A percentile compares a stretch with the other conserved stretches of the same genome.
These are phyloP conservation scores for Pterois miles DNA, from an alignment of 2,797 vertebrate species.

Conservation along the genomic window DNA sequence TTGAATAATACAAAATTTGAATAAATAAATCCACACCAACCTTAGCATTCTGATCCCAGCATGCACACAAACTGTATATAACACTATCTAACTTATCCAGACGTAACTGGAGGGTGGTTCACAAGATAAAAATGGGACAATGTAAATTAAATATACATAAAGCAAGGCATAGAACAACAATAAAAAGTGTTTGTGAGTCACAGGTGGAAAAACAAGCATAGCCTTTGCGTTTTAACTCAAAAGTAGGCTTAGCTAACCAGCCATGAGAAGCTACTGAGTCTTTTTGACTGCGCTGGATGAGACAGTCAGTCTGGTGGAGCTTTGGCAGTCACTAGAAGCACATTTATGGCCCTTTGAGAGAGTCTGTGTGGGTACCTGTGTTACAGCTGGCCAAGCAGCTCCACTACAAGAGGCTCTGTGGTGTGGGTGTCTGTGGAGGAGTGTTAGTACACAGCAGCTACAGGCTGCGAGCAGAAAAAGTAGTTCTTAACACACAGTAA, in stretches of 20 bases:
- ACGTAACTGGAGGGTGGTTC: neutral
- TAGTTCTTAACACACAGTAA: too few relatives aligned
- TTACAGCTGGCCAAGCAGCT: neutral
- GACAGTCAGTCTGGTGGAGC: too few relatives aligned
- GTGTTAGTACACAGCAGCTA: neutral
- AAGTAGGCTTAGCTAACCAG: neutral
- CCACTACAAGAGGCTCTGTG: neutral
- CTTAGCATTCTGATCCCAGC: neutral
- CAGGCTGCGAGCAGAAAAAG: neutral
- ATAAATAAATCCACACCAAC: neutral
- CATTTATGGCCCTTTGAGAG: neutral
- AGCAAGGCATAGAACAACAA: neutral
- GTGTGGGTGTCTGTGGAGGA: neutral
- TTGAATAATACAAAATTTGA: neutral
- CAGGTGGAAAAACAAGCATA: neutral
- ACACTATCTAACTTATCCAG: neutral
- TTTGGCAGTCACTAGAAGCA: neutral
- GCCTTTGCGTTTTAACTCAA: neutral
- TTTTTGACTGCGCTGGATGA: neutral
- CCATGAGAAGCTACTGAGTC: too few relatives aligned
- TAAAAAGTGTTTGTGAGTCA: neutral
- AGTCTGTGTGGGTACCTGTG: conserved; percentile 1
- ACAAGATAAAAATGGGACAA: neutral
- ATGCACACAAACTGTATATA: neutral
- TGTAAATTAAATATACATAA: neutral